Evolutionary conservation across 2,888 invertebrate species (phyloP), one percentile per base, ranked within the genome.

Genomic region (Euspilapteryx auroguttella): DNA sequence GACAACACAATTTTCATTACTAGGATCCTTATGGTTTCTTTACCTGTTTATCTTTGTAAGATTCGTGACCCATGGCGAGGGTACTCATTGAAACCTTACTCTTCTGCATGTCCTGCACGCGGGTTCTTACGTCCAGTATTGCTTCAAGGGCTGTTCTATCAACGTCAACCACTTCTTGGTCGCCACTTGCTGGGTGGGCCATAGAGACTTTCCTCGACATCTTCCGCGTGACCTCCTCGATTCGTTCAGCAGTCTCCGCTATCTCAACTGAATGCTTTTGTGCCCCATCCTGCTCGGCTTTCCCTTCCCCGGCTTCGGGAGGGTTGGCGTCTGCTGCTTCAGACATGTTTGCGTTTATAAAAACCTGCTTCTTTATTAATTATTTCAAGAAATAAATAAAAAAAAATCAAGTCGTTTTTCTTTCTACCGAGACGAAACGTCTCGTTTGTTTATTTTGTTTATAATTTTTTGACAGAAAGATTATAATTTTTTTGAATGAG

Each of bases 11-110:
- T n/a, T n/a, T n/a, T n/a, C n/a, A n/a, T n/a, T n/a, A n/a, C n/a
- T n/a, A n/a, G n/a, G n/a, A n/a, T n/a, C n/a, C n/a, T n/a, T n/a
- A n/a, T n/a, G n/a, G n/a, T n/a, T n/a, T n/a, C n/a, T 57, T 63
- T 58, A 73, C 75, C 63, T 75, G 75, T 52, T 73, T 75, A 35
- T 75, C 75, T 58, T 66, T 75, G 44, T 75, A 75, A 32, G 66
- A 56, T 38, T 75, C 75, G 35, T 71, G 69, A 23, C 45, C 66
- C 35, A 68, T 42, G 5, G 53, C 59, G 37, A 73, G 42, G 17
- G 63, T 56, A 41, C 66, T 68, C 59, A 64, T 59, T n/a, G 73
- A 71, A 1, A 57, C 35, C 50, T 45, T 59, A 36, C 66, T 69
- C 37, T 54, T 69, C 36, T 69, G 69, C 30, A 69, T 61, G 26